phyloP scores from a whole-genome alignment of 2,113 vertebrate species.

The Callocephalon fimbriatum region DNA sequence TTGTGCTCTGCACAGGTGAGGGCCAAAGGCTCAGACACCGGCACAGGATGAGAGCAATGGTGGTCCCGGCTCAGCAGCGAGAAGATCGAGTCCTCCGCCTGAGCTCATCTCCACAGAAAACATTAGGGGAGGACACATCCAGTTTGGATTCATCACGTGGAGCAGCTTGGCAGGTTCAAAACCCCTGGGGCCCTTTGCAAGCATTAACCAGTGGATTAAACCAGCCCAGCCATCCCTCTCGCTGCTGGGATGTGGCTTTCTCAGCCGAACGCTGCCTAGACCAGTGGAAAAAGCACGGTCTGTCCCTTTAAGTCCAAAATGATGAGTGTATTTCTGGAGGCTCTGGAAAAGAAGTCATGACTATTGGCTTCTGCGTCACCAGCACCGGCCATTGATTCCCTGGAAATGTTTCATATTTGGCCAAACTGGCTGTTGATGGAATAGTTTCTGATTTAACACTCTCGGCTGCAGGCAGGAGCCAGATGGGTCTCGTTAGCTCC shows the following conservation, averaged over 20 bases:
- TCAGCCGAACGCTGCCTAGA: accelerated
- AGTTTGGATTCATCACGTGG: slow-evolving; percentile 13
- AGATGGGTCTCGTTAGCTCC: slow-evolving; percentile 70
- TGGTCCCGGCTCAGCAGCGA: background rate
- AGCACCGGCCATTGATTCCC: slow-evolving; percentile 62
- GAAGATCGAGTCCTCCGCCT: background rate
- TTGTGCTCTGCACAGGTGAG: background rate
- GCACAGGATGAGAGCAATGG: background rate
- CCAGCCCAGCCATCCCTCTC: background rate
- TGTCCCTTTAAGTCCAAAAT: slow-evolving; percentile 61
- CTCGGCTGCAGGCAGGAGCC: slow-evolving; percentile 48
- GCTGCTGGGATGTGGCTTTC: background rate
- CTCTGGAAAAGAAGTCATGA: slow-evolving; percentile 72
- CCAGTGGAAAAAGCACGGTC: background rate
- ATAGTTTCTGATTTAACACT: slow-evolving; percentile 76
- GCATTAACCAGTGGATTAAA: slow-evolving; percentile 52
- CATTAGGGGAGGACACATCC: background rate
- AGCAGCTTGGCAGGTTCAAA: slow-evolving; percentile 24
- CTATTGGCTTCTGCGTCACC: slow-evolving; percentile 70
- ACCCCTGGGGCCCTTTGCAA: background rate
- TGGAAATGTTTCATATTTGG: slow-evolving; percentile 74
- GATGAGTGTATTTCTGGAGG: slow-evolving; percentile 52
- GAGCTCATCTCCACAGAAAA: slow-evolving; percentile 51
- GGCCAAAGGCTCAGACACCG: background rate
- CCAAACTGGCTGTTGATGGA: slow-evolving; percentile 72